Base-by-base conservation (phyloP, 2,888 invertebrate species). In the Fragum fragum region DNA sequence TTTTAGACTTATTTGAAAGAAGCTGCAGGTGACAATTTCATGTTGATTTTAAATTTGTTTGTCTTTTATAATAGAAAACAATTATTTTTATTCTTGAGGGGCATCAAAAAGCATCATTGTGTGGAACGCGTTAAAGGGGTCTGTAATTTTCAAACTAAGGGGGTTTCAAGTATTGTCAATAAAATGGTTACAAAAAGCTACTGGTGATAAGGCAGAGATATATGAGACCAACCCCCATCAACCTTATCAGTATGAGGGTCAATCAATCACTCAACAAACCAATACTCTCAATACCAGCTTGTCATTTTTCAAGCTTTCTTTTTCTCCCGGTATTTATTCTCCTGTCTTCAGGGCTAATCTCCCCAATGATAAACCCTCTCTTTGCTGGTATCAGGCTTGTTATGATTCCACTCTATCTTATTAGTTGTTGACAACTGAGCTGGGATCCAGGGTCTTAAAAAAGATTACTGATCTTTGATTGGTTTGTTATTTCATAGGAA, bases 251-350 rank as follows among this genome's bases (percentile, higher is more conserved):
- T 71, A 75, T 52, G 52, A 53, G 21, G 73, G 39, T 57, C 61
- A 76, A 81, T 81, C 81, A 81, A 81, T 81, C 81, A 76, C 73
- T 42, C 57, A 52, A 73, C 72, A 77, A 73, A 77, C 73, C 73
- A 81, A 81, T 81, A 76, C 73, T 70, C 76, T 32, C 63, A 11
- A 36, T 63, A 73, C 73, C 61, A 63, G 73, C 76, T 18, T 29
- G 76, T 72, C 70, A 81, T 76, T 81, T 81, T 81, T 81, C 76
- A 76, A 61, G 73, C 76, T 76, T 81, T 70, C 55, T 55, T 55
- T 71, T 71, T 71, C 55, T 36, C 36, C n/a, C 55, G 21, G 28
- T 69, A 26, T 66, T 66, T 66, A 36, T 66, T 66, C 42, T 66
- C 66, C 66, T 66, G 66, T 66, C 66, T 39, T 66, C 26, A 42